A percentile compares a stretch with the other conserved stretches of the same genome.
Conservation (phyloP, 2,888 invertebrate species). For the Caenorhabditis sulstoni region DNA sequence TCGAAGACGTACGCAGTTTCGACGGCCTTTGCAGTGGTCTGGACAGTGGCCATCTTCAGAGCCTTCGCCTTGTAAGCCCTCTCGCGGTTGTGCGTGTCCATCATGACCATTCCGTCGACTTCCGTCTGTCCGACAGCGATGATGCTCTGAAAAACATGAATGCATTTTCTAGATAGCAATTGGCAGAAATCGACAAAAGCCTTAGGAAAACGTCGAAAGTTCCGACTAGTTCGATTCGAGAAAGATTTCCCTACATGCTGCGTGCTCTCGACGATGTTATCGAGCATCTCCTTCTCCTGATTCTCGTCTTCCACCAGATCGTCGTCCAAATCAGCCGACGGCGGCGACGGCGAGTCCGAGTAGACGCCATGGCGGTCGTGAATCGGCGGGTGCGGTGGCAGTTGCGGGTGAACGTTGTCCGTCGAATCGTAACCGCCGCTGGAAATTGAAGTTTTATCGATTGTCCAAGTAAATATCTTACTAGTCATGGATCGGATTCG, state of each 20-base stretch:
- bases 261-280: conserved; percentile 50
- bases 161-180: too few species aligned
- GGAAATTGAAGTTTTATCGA: not conserved
- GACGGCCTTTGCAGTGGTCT: not conserved
- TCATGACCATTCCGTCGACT: conserved; percentile 23
- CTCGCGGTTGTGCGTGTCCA: conserved; percentile 27
- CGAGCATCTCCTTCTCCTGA: conserved; percentile 43
- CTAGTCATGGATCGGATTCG: conserved; percentile 38
- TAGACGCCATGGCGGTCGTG: not conserved
- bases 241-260: conserved; percentile 37
- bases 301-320: conserved; percentile 21
- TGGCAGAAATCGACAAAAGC: too few species aligned
- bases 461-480: conserved; percentile 10
- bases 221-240: too few species aligned
- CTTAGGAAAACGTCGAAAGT: too few species aligned
- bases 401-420: conserved; percentile 9
- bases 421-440: conserved; percentile 19
- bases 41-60: conserved; percentile 5
- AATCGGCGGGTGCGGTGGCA: not conserved
- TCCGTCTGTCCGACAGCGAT: conserved; percentile 58
- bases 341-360: conserved; percentile 18
- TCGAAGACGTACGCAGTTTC: conserved; percentile 26
- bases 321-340: conserved; percentile 1
- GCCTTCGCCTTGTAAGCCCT: conserved; percentile 22
- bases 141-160: conserved; percentile 47